Evolutionary conservation across 2,888 invertebrate genomes (phyloP).

Genomic region (Torymus tubicola): DNA sequence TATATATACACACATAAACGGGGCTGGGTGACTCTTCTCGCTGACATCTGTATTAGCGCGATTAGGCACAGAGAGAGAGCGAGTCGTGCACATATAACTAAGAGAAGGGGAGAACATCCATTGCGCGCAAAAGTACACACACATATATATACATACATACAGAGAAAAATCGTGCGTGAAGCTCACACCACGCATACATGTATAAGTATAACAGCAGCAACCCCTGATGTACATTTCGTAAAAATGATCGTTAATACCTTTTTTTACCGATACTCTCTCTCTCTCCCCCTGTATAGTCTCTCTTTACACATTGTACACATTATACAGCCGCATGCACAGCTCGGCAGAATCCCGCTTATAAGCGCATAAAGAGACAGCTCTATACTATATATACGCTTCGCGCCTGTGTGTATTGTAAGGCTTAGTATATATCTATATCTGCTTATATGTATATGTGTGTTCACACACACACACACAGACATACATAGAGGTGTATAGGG

Average conservation of each 20-base stretch:
- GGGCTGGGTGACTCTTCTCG: conserved; percentile 44
- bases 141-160: not conserved
- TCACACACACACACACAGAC: not conserved
- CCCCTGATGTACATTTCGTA: conserved; percentile 24
- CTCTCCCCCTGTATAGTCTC: conserved; percentile 1
- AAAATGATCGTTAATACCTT: conserved; percentile 39
- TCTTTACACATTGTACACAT: no score
- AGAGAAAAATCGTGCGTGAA: conserved; percentile 29
- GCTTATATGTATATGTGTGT: not conserved
- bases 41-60: conserved; percentile 76
- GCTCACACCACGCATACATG: not conserved
- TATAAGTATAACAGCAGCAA: conserved; percentile 15
- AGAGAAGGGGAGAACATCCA: not conserved
- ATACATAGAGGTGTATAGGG: conserved; percentile 12
- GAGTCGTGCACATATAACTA: not conserved
- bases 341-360: no score
- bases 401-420: no score
- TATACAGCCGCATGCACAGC: no score
- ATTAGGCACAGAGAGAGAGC: conserved; percentile 67
- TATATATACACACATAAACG: not conserved
- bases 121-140: conserved; percentile 17
- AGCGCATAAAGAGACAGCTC: no score
- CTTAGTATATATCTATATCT: no score
- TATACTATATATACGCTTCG: no score
- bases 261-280: not conserved